These are phyloP conservation scores for Aphelenchoides avenae DNA, from an alignment of 1,140 invertebrate species.

Conservation along the genomic window DNA sequence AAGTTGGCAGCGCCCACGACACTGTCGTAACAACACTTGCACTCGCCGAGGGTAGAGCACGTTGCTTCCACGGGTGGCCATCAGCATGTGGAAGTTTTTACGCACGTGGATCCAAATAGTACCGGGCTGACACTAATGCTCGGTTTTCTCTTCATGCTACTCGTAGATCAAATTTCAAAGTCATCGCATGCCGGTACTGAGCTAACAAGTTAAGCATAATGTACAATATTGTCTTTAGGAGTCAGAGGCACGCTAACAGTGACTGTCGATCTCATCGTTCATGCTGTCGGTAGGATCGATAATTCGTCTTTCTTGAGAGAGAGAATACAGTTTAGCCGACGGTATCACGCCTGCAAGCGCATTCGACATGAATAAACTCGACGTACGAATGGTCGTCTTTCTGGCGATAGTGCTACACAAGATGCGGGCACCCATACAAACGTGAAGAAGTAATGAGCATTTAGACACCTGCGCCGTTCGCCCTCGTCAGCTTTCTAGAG, in stretches of 20 bases:
- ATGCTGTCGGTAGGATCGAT: constrained; percentile 73
- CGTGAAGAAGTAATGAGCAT: constrained; percentile 27
- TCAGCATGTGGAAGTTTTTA: constrained; percentile 47
- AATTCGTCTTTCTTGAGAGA: constrained; percentile 3
- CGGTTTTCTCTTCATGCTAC: constrained; percentile 93
- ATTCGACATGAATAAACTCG: constrained; percentile 83
- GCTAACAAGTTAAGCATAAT: too few relatives aligned
- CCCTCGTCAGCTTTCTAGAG: constrained; percentile 88
- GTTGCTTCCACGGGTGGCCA: constrained; percentile 34
- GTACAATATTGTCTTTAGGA: constrained; percentile 31
- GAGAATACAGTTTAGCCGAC: constrained; percentile 69
- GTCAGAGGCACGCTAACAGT: constrained; percentile 76
- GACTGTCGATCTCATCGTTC: constrained; percentile 89
- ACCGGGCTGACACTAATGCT: constrained; percentile 74
- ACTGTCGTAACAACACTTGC: constrained; percentile 11
- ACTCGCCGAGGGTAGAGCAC: constrained; percentile 9
- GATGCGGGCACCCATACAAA: constrained; percentile 61
- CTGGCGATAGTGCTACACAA: constrained; percentile 97
- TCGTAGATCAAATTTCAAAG: constrained; percentile 70
- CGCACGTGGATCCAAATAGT: too few relatives aligned
- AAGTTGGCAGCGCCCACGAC: too few relatives aligned
- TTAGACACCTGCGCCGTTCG: constrained; percentile 92
- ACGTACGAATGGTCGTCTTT: constrained; percentile 93
- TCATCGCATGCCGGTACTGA: constrained; percentile 25
- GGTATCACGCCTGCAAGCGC: constrained; percentile 93